Evolutionary conservation across 2,888 invertebrate species (phyloP).

Genomic region (Philonicus albiceps): DNA sequence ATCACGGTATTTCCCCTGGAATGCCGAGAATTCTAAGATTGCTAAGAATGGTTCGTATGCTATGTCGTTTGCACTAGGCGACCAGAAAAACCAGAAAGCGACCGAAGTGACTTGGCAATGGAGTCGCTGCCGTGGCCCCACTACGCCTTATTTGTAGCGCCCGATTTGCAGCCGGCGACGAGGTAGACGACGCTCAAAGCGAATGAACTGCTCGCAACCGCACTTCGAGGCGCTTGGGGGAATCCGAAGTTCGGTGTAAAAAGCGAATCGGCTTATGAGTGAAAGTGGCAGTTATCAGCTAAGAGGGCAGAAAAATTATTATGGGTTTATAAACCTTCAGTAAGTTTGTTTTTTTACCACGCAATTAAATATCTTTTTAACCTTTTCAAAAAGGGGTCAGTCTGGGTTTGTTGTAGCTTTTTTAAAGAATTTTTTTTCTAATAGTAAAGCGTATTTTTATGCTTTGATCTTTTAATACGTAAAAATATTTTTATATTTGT

Average conservation of each 20-base stretch:
- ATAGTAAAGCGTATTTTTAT: too few relatives aligned
- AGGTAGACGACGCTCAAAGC: neutral
- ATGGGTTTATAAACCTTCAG: neutral
- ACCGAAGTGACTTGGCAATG: neutral
- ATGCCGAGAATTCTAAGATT: constrained; percentile 60
- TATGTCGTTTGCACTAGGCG: constrained; percentile 59
- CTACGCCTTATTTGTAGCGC: neutral
- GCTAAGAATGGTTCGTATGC: constrained; percentile 59
- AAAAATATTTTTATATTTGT: too few relatives aligned
- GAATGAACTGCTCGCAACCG: neutral
- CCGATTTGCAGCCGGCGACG: neutral
- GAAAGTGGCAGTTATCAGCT: neutral
- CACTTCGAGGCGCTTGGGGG: neutral
- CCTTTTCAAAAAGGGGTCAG: too few relatives aligned
- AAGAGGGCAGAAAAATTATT: neutral
- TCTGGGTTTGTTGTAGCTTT: too few relatives aligned
- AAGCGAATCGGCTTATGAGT: neutral
- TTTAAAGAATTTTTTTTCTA: too few relatives aligned
- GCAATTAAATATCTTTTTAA: too few relatives aligned
- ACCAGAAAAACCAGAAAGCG: constrained; percentile 49
- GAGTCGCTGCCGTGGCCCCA: neutral
- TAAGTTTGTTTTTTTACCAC: neutral
- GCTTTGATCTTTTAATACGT: too few relatives aligned
- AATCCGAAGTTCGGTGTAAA: neutral
- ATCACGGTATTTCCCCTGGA: constrained; percentile 43